Evolutionary conservation across 2,113 vertebrate genomes (phyloP), one percentile per base, ranked within the genome.

Genomic region (Sphaerodactylus townsendi): DNA sequence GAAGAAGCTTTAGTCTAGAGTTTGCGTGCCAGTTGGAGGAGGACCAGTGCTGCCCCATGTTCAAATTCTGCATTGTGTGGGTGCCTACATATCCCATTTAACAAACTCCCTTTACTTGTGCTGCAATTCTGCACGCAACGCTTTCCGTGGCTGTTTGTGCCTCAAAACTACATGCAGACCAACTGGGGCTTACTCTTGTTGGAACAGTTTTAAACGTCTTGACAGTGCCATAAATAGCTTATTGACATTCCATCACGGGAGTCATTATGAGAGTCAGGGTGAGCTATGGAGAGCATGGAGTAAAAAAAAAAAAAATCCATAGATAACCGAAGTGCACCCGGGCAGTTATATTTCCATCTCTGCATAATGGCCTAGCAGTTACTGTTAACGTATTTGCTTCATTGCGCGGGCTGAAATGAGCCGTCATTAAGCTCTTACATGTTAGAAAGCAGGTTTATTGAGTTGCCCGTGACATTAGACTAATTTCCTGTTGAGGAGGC

Each of bases 401-500:
- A 56, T 78, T 81, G 74, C 85, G 83, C 89, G 79, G 77, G 39
- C 87, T 86, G 53, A 93, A 92, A 95, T 17, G 90, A 96, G 87
- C 85, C 91, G 88, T 94, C 91, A 89, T 95, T 94, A 93, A 88
- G 73, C 56, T 70, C 69, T 88, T 89, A 9, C 73, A 85, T 86
- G 85, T 81, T 86, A 62, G 83, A 90, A 92, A 92, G 92, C 85
- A 87, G 81, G 92, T 95, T 93, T 94, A 94, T 93, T 93, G 93
- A 95, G 86, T 82, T 91, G 87, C 80, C 87, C 74, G n/a, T 83
- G 86, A 91, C 87, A 92, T 90, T 92, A 89, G 89, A 91, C 88
- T 95, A 91, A 91, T 94, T 95, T 95, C 86, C 88, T 82, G 62
- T 90, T 89, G 89, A 95, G 93, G 91, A 94, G 90, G 84, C 84